A percentile compares a stretch with the other conserved stretches of the same genome.
Conservation (phyloP, 2,888 invertebrate species). For the Crocallis elinguaria region DNA sequence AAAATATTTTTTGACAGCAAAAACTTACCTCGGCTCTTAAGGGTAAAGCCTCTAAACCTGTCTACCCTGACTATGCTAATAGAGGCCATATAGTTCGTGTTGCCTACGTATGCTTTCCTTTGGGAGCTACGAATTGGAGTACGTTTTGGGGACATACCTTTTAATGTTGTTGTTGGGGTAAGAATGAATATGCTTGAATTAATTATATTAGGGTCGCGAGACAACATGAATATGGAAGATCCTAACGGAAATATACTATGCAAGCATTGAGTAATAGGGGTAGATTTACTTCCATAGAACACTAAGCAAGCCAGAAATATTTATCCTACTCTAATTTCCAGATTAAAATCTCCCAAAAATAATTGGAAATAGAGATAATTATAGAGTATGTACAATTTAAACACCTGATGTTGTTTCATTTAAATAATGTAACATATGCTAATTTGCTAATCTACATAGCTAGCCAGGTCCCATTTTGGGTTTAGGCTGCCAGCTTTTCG, state of each 20-base stretch:
- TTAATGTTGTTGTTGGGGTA: conserved; percentile 1
- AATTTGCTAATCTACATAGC: too few species aligned
- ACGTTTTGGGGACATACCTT: conserved; percentile 14
- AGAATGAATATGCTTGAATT: conserved; percentile 18
- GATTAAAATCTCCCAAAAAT: too few species aligned
- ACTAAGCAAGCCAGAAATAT: too few species aligned
- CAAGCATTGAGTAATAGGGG: background rate
- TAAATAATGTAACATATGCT: too few species aligned
- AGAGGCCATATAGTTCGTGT: background rate
- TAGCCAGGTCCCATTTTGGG: too few species aligned
- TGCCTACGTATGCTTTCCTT: conserved; percentile 16
- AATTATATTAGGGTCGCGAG: conserved; percentile 13
- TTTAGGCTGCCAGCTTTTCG: too few species aligned
- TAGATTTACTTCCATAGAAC: background rate
- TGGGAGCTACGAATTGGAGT: conserved; percentile 9
- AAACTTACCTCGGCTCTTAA: too few species aligned
- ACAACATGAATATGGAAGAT: background rate
- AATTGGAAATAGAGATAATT: too few species aligned
- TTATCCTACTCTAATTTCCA: too few species aligned
- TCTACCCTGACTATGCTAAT: conserved; percentile 3
- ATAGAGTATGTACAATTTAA: too few species aligned
- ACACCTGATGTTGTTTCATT: too few species aligned
- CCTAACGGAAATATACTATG: background rate
- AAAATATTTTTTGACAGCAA: too few species aligned
- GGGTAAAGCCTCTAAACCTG: background rate